phyloP scores from a whole-genome alignment of 2,888 invertebrate genomes.

The Ephialtes manifestator region DNA sequence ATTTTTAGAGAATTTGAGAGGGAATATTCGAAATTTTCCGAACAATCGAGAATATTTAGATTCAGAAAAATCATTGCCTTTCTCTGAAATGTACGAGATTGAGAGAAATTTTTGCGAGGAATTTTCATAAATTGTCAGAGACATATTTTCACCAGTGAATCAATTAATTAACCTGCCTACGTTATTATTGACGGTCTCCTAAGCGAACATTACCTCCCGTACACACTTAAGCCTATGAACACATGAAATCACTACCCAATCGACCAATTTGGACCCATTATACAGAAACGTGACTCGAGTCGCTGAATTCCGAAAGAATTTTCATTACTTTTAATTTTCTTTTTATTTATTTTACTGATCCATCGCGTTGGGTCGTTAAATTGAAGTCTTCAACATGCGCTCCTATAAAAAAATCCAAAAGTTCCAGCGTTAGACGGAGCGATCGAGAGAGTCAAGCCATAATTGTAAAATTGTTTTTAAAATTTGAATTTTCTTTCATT shows the following conservation, averaged over 20 bases:
- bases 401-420: neutral
- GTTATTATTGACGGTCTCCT: conserved; percentile 72
- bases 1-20: too few species aligned
- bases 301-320: conserved; percentile 60
- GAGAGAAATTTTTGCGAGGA: too few species aligned
- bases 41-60: too few species aligned
- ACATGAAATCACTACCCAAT: conserved; percentile 86
- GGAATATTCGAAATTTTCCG: too few species aligned
- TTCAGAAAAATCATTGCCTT: too few species aligned
- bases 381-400: neutral
- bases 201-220: conserved; percentile 77
- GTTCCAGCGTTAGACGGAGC: conserved; percentile 27
- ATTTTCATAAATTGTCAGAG: too few species aligned
- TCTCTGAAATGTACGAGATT: too few species aligned
- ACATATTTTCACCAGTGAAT: too few species aligned
- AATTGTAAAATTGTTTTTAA: conserved; percentile 11
- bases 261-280: conserved; percentile 84
- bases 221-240: conserved; percentile 85
- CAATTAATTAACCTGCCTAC: conserved; percentile 72
- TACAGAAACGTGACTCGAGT: conserved; percentile 82
- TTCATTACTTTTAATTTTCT: conserved; percentile 3
- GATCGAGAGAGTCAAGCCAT: conserved; percentile 40
- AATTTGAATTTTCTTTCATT: conserved; percentile 11
- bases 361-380: neutral
- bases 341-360: neutral